Conservation (phyloP, 2,113 vertebrate species). For the Poeciliopsis occidentalis region DNA sequence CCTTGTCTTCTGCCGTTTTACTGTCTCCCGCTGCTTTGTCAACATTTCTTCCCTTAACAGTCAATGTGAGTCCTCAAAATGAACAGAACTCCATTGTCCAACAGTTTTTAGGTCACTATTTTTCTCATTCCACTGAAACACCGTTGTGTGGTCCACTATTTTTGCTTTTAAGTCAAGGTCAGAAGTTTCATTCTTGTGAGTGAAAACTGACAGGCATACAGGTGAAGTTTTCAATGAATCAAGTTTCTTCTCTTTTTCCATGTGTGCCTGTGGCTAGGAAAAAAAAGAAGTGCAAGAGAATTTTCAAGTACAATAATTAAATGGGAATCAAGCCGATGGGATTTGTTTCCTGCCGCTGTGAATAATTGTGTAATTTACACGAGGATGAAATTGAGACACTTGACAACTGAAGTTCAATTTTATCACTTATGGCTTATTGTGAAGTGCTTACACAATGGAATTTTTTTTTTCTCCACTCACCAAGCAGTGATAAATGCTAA, state of each 20-base stretch:
- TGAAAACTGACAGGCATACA: constrained; percentile 43
- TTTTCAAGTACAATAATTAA: constrained; percentile 68
- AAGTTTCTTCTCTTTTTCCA: not conserved
- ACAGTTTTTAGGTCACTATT: constrained; percentile 63
- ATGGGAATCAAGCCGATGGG: constrained; percentile 63
- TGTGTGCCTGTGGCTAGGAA: constrained; percentile 6
- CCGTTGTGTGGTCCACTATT: constrained; percentile 47
- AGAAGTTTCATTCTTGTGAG: constrained; percentile 43
- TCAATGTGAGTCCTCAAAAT: constrained; percentile 43
- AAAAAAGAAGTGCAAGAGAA: constrained; percentile 32
- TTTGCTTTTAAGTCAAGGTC: constrained; percentile 42
- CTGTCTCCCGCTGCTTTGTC: constrained; percentile 38
- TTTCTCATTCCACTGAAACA: constrained; percentile 34
- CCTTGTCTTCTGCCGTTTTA: constrained; percentile 14
- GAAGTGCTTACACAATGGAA: constrained; percentile 21
- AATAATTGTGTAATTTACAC: constrained; percentile 55
- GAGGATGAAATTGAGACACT: constrained; percentile 52
- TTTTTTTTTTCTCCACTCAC: constrained; percentile 14
- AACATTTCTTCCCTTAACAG: constrained; percentile 43
- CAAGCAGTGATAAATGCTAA: constrained; percentile 4
- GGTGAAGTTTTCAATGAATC: constrained; percentile 38
- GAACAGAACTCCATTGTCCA: constrained; percentile 53
- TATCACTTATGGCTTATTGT: constrained; percentile 50
- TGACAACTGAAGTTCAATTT: constrained; percentile 56
- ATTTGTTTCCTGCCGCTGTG: constrained; percentile 56